Conservation (phyloP, 2,797 vertebrate species). For the Saguinus oedipus region DNA sequence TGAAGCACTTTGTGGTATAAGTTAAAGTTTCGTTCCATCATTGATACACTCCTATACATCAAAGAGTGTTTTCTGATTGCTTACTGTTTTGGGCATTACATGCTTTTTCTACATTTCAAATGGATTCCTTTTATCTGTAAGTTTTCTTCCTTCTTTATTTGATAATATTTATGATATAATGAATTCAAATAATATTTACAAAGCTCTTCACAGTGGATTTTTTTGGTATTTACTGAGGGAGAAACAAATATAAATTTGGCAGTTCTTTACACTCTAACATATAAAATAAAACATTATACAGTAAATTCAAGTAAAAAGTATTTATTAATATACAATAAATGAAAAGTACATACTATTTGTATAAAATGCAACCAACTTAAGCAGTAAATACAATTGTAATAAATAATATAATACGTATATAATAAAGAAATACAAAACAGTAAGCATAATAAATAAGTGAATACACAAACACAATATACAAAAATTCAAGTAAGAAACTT, state of each 20-base stretch:
- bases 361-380: not conserved
- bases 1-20: not conserved
- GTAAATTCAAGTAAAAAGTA: slow-evolving; percentile 6
- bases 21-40: not conserved
- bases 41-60: not conserved
- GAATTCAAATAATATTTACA: not conserved
- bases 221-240: not conserved
- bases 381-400: not conserved
- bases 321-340: not conserved
- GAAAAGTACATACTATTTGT: not conserved
- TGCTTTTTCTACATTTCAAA: not conserved
- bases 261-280: not conserved
- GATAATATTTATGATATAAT: not conserved
- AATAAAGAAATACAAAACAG: not conserved
- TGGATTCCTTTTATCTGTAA: not conserved
- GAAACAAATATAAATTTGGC: not conserved
- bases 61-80: not conserved
- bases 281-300: slow-evolving; percentile 18
- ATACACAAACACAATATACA: not conserved
- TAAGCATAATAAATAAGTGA: not conserved
- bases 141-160: not conserved
- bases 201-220: not conserved
- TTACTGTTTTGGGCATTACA: not conserved
- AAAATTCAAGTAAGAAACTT: not conserved
- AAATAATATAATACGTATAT: not conserved